Evolutionary conservation across 2,797 vertebrate species (phyloP), one percentile per base, ranked within the genome.

Genomic region (Sciaenops ocellatus): DNA sequence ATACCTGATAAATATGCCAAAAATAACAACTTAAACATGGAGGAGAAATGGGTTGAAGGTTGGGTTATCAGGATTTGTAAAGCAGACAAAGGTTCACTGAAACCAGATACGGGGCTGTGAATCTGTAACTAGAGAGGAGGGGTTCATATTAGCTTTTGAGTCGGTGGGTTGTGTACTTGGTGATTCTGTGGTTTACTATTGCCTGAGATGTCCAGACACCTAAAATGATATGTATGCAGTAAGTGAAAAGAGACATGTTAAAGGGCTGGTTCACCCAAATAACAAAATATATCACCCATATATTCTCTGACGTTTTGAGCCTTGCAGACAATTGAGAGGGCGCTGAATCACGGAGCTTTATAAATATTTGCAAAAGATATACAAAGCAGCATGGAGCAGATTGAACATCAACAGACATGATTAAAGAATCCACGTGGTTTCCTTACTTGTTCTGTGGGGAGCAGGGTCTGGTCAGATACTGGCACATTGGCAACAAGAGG

Each of bases 391-490:
- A 42, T 0, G 3, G 50, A 74, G 54, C 24, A n/a, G 63, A 41
- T 48, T 54, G 47, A 70, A 26, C 52, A 65, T 30, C 30, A 61
- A 52, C 20, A 61, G 28, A 64, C 0, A 52, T 1, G 11, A 38
- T 76, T 22, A 46, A 57, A 79, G 42, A 61, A 54, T 62, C 24
- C 8, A 59, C 34, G 41, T 7, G 61, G 62, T 64, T 55, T 91
- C 80, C 98, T 97, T 97, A 99, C 98, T 99, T 99, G 96, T 99
- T 99, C 89, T 98, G 98, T 85, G 98, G 96, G 69, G 98, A 97
- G 93, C 98, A 99, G 90, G 98, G 98, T 92, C 97, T 96, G 91
- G 98, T 99, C 96, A 99, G 96, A 95, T 99, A 99, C 97, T 99
- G 98, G 96, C 98, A 99, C 98, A 99, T 99, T 67, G 98, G 98